Evolutionary conservation across 2,888 invertebrate species (phyloP), one percentile per base, ranked within the genome.

Genomic region (Lamproptera curius): DNA sequence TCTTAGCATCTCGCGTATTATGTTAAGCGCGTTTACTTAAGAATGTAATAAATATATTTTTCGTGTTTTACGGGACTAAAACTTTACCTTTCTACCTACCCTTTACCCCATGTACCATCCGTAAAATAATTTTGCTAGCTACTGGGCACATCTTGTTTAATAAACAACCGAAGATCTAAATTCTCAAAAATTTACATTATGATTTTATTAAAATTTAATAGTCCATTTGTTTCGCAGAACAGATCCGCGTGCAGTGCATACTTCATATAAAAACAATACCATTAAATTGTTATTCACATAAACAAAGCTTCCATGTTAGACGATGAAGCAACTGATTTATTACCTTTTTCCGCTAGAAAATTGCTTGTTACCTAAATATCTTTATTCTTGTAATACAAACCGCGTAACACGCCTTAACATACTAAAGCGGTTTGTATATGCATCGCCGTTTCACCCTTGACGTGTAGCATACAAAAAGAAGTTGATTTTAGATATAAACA

Each of bases 401-500:
- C n/a, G 10, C n/a, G 9, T 8, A 10, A 28, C 2, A 2, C 28
- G n/a, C 23, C 45, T 15, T 17, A 11, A 44, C 28, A 40, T 46
- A 23, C 16, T 11, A 38, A 26, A 46, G 35, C 15, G 36, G 14
- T 46, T 41, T 46, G 20, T 37, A 17, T 42, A 42, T 43, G 37
- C 37, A 38, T 38, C 34, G 26, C 34, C 11, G 9, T 15, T 16
- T 10, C 5, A n/a, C 28, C 41, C 13, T 35, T 14, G 11, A 20
- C 16, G 26, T 16, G 16, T 49, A 16, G 41, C 40, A 20, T 41
- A 28, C 38, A 42, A 49, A 49, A 40, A 15, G 37, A 42, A 44
- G 44, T 20, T 36, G 41, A 26, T 40, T 41, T 44, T 9, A 44
- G 36, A 44, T 35, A 49, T 40, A 49, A 44, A 49, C 49, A 44